Evolutionary conservation across 2,888 invertebrate genomes (phyloP).

Genomic region (Eucriotettix oculatus): DNA sequence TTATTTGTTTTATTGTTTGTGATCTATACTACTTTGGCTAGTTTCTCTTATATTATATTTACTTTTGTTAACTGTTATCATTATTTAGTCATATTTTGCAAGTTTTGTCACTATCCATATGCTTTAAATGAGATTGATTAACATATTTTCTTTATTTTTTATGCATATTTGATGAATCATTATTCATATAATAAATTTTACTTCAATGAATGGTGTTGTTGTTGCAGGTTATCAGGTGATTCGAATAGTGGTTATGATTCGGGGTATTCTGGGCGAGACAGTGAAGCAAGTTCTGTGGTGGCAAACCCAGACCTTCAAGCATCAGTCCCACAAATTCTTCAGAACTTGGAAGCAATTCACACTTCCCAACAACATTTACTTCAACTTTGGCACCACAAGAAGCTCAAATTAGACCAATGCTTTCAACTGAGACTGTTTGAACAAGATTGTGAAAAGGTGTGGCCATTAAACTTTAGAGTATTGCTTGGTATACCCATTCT

Average conservation of each 20-base stretch:
- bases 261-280: constrained; percentile 55
- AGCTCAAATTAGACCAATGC: constrained; percentile 87
- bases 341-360: constrained; percentile 73
- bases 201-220: background rate
- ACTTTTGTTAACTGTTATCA: too few species aligned
- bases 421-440: constrained; percentile 90
- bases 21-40: too few species aligned
- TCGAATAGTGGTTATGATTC: constrained; percentile 47
- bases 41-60: too few species aligned
- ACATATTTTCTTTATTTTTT: too few species aligned
- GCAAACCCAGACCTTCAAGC: constrained; percentile 45
- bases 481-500: too few species aligned
- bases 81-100: too few species aligned
- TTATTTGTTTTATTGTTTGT: too few species aligned
- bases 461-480: background rate
- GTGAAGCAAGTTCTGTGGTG: constrained; percentile 35
- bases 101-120: too few species aligned
- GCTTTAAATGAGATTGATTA: too few species aligned
- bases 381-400: constrained; percentile 89
- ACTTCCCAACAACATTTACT: constrained; percentile 81
- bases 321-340: constrained; percentile 50
- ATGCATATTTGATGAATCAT: too few species aligned
- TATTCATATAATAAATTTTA: too few species aligned
- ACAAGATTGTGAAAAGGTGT: constrained; percentile 89
- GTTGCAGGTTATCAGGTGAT: constrained; percentile 29